Evolutionary conservation across 2,113 vertebrate species (phyloP), one percentile per base, ranked within the genome.

Genomic region (Oceanites oceanicus): DNA sequence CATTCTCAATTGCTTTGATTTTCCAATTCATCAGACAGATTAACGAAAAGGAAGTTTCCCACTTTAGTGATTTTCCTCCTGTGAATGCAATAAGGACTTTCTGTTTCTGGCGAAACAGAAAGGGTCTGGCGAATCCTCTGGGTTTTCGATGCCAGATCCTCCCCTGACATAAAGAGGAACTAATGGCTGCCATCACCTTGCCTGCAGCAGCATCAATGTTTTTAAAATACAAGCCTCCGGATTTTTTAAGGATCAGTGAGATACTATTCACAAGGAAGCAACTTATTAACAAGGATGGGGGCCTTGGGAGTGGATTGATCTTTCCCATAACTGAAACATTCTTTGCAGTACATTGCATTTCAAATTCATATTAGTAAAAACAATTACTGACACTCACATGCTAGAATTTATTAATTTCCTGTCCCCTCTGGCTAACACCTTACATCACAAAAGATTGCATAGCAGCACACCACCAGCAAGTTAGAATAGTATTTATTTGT

Each of bases 111-210:
- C 10, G 38, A 38, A 38, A 38, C 38, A 38, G 38, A 38, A 38
- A 38, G 38, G 38, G 38, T 38, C 38, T 38, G 38, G 38, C 10
- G 38, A 97, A 97, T 96, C 86, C 80, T 96, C 72, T 86, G 94
- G 88, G 84, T 9, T 95, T 97, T 95, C 96, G 58, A 95, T 92
- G 80, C 89, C 96, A 96, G 85, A 96, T 68, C 65, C 18, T 95
- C 32, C 67, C 76, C 68, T 96, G 92, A 97, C 86, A 97, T 96
- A 96, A 96, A 96, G 80, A 97, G 56, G 59, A 97, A 88, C 82
- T 97, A 98, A 98, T 94, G 95, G 92, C 89, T 96, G 94, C 95
- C 96, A 97, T 97, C 97, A 97, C 90, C 86, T 97, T 97, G 95
- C 93, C 96, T 97, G 59, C 76, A 96, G 93, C 94, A 96, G 85